A percentile compares a stretch with the other conserved stretches of the same genome.
Evolutionary conservation across 1,140 invertebrate genomes (phyloP).

Genomic region (Tetranychus cinnabarinus): DNA sequence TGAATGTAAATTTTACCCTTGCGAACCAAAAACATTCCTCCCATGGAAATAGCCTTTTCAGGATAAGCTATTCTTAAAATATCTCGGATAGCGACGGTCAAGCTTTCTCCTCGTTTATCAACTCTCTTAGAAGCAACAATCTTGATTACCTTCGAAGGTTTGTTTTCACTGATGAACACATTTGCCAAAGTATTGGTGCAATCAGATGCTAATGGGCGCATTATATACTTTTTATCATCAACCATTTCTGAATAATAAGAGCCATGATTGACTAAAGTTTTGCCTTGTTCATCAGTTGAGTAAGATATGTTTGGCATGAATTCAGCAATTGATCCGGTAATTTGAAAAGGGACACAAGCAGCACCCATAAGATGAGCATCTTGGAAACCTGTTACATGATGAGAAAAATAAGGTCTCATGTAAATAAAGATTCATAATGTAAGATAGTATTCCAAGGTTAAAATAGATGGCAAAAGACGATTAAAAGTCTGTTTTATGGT

Average conservation of each 20-base stretch:
- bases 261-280: constrained; percentile 9
- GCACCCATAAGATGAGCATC: constrained; percentile 51
- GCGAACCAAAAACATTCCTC: constrained; percentile 59
- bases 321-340: constrained; percentile 52
- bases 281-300: not conserved
- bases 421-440: no score
- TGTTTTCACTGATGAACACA: constrained; percentile 50
- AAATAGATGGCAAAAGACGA: no score
- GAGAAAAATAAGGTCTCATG: not conserved
- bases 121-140: constrained; percentile 45
- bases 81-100: constrained; percentile 51
- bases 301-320: constrained; percentile 23
- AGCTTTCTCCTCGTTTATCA: constrained; percentile 45
- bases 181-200: constrained; percentile 39
- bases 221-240: constrained; percentile 2
- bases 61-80: constrained; percentile 38
- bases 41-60: constrained; percentile 55
- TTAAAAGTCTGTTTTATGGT: no score
- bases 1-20: constrained; percentile 63
- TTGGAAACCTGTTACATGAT: constrained; percentile 11
- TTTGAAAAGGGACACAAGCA: constrained; percentile 60
- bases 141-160: constrained; percentile 52
- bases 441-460: no score
- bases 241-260: constrained; percentile 8
- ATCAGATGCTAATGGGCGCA: constrained; percentile 12